Conservation (phyloP, 2,888 invertebrate species). For the Ophraella communa region DNA sequence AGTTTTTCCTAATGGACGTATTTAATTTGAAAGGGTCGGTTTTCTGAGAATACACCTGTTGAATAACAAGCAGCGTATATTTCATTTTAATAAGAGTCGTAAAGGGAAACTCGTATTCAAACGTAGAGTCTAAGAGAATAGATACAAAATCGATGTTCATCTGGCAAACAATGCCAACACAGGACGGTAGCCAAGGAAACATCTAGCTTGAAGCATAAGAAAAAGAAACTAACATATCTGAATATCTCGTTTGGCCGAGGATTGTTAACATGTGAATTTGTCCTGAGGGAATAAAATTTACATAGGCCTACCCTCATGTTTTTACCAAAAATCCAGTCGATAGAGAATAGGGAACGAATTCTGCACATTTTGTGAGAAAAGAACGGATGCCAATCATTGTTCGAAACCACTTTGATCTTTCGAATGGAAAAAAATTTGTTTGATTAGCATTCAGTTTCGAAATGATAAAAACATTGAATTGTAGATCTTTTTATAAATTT, state of each 20-base stretch:
- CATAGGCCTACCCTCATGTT: conserved; percentile 14
- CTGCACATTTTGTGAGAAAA: background rate
- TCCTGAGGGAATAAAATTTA: conserved; percentile 21
- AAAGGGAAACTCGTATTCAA: conserved; percentile 10
- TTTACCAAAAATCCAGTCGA: conserved; percentile 13
- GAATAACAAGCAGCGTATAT: conserved; percentile 10
- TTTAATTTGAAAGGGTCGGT: background rate
- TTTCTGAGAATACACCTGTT: conserved; percentile 10
- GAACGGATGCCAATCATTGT: background rate
- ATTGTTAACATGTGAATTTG: conserved; percentile 29
- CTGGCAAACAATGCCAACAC: conserved; percentile 22
- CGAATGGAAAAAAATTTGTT: background rate
- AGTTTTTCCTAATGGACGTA: background rate
- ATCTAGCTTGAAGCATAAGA: conserved; percentile 22
- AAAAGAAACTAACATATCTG: conserved; percentile 18
- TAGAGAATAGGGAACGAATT: background rate
- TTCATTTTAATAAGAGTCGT: conserved; percentile 8
- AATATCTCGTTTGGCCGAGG: conserved; percentile 16
- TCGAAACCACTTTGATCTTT: background rate
- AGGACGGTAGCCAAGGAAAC: conserved; percentile 20
- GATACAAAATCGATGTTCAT: conserved; percentile 24
- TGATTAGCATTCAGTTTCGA: background rate
- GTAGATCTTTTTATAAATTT: no score
- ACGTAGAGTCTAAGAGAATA: conserved; percentile 11
- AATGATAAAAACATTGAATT: background rate